Conservation (phyloP, 1,140 invertebrate species). For the Maniola jurtina region DNA sequence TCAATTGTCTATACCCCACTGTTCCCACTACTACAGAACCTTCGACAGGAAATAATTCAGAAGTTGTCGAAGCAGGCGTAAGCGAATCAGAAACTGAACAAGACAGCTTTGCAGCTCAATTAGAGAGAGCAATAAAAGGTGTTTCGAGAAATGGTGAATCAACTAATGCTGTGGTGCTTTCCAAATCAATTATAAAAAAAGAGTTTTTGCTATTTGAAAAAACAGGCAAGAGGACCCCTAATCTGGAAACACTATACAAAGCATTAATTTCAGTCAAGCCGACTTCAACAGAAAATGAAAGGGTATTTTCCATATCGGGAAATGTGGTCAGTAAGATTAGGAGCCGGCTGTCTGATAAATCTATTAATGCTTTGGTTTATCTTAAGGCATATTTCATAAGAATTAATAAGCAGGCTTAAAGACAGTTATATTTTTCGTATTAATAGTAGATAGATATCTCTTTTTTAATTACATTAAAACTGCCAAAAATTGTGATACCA, state of each 20-base stretch:
- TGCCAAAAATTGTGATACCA: too few relatives aligned
- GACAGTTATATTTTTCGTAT: too few relatives aligned
- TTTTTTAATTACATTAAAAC: too few relatives aligned
- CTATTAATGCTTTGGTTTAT: slow-evolving; percentile 3
- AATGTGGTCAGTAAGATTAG: neutral
- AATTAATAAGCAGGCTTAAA: neutral
- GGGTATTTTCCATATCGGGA: neutral
- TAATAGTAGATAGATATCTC: too few relatives aligned
- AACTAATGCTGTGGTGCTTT: neutral
- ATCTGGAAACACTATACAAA: neutral
- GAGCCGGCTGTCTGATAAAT: slow-evolving; percentile 1
- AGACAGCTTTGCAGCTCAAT: neutral
- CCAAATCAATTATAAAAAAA: slow-evolving; percentile 4
- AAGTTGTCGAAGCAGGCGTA: neutral
- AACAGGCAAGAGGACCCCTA: slow-evolving; percentile 1
- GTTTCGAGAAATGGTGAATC: neutral
- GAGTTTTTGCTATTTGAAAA: slow-evolving; percentile 4
- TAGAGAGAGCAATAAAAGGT: slow-evolving; percentile 1
- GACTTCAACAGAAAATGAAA: neutral
- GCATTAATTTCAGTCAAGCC: slow-evolving; percentile 6
- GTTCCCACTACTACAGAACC: neutral
- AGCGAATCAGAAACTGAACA: neutral
- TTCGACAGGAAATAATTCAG: neutral
- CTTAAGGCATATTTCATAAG: slow-evolving; percentile 4
- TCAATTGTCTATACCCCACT: too few relatives aligned